These are phyloP conservation scores for Microcebus griseorufus DNA, from an alignment of 2,113 vertebrate species.

Conservation along the genomic window DNA sequence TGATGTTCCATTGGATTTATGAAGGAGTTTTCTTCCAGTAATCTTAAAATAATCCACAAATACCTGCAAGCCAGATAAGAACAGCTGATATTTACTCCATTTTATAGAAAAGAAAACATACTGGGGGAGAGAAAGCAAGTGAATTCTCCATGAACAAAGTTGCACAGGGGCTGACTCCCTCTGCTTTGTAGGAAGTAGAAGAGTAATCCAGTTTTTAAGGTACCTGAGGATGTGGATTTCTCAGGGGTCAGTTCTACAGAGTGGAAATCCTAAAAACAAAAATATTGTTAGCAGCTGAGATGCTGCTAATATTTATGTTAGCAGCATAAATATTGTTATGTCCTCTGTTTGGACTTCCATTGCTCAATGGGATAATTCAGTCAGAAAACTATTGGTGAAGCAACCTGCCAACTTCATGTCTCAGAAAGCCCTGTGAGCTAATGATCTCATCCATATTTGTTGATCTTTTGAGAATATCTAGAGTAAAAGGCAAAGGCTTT, in stretches of 20 bases:
- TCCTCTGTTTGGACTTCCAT: neutral
- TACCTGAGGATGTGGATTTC: slow-evolving; percentile 1
- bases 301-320: neutral
- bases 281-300: neutral
- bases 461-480: neutral
- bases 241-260: neutral
- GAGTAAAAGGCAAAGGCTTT: too few species aligned
- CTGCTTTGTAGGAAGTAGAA: slow-evolving; percentile 1
- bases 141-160: neutral
- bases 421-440: neutral
- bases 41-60: slow-evolving; percentile 21
- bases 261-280: slow-evolving; percentile 22
- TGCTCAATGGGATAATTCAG: neutral
- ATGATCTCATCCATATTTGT: neutral
- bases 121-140: neutral
- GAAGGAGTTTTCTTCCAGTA: slow-evolving; percentile 26
- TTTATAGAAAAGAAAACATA: slow-evolving; percentile 39
- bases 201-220: neutral
- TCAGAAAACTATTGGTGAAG: neutral
- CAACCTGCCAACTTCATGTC: neutral
- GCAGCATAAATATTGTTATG: too few species aligned
- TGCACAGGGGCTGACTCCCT: neutral
- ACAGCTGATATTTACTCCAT: neutral
- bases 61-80: neutral
- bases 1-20: neutral